Evolutionary conservation across 2,888 invertebrate genomes (phyloP), one percentile per base, ranked within the genome.

Genomic region (Protonemura montana): DNA sequence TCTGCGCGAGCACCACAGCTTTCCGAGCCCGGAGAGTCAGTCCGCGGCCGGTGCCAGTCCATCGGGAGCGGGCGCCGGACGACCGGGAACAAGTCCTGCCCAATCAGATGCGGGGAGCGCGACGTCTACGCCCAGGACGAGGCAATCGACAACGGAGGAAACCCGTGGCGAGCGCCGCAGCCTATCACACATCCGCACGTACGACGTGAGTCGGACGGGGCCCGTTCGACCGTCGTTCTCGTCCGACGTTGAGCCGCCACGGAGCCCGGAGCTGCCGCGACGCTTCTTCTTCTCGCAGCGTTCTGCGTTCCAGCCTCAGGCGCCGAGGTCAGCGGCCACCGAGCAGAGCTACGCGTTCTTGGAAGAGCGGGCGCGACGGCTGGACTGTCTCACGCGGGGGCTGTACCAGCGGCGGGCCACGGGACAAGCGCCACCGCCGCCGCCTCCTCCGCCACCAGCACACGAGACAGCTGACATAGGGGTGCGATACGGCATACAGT

Each of bases 241-340:
- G 78, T 13, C 78, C 7, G 28, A 78, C 28, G 2, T 27, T 25
- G 28, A 25, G 78, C 10, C 21, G 21, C 7, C 77, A n/a, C n/a
- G n/a, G n/a, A n/a, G n/a, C n/a, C n/a, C n/a, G n/a, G 81, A 77
- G 26, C 78, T 85, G 42, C 87, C 88, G 2, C 87, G 87, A 13
- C 85, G 88, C 21, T 88, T 88, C 82, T 88, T 86, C 85, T 87
- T 88, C 25, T 89, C 89, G 6, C 88, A 88, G 29, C 87, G 88
- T 5, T 91, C 91, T 1, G 91, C 91, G 0, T 91, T 91, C 88
- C 90, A 91, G 76, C 91, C 91, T 0, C 90, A 90, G 42, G 88
- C 88, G 89, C 25, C 86, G 29, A 25, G 42, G 0, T n/a, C 35
- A 3, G 78, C 1, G 78, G 6, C 81, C 30, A 21, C 28, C 1